phyloP scores from a whole-genome alignment of 1,140 invertebrate species.

The Daktulosphaira vitifoliae region DNA sequence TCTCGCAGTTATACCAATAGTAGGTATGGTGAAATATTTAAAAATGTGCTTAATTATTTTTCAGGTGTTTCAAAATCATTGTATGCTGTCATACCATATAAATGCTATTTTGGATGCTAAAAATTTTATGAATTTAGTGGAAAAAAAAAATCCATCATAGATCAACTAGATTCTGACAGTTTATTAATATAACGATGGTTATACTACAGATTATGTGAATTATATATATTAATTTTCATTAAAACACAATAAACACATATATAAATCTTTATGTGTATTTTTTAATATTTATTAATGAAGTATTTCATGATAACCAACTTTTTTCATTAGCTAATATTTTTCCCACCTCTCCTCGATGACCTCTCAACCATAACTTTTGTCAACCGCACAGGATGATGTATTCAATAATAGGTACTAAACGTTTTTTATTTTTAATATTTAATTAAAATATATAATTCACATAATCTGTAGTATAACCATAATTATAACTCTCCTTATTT shows the following conservation, averaged over 20 bases:
- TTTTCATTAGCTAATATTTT: constrained; percentile 17
- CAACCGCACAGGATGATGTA: constrained; percentile 34
- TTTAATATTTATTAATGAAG: not conserved
- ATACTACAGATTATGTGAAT: too few species aligned
- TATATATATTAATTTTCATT: too few species aligned
- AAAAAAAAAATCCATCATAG: too few species aligned
- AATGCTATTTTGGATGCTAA: too few species aligned
- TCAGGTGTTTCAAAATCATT: not conserved
- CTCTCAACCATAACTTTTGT: constrained; percentile 35
- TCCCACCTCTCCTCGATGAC: constrained; percentile 21
- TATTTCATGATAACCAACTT: not conserved
- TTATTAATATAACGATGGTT: too few species aligned
- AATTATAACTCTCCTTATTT: too few species aligned
- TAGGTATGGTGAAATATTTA: not conserved
- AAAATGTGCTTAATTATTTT: not conserved
- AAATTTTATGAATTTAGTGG: too few species aligned
- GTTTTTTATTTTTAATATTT: constrained; percentile 34
- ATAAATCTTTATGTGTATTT: not conserved
- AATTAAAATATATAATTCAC: too few species aligned
- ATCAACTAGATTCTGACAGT: too few species aligned
- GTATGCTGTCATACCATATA: not conserved
- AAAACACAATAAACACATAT: not conserved
- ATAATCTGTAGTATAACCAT: too few species aligned
- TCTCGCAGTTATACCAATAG: not conserved
- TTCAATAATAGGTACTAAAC: not conserved